Evolutionary conservation across 1,140 invertebrate genomes (phyloP).

Genomic region (Drosophila insularis): DNA sequence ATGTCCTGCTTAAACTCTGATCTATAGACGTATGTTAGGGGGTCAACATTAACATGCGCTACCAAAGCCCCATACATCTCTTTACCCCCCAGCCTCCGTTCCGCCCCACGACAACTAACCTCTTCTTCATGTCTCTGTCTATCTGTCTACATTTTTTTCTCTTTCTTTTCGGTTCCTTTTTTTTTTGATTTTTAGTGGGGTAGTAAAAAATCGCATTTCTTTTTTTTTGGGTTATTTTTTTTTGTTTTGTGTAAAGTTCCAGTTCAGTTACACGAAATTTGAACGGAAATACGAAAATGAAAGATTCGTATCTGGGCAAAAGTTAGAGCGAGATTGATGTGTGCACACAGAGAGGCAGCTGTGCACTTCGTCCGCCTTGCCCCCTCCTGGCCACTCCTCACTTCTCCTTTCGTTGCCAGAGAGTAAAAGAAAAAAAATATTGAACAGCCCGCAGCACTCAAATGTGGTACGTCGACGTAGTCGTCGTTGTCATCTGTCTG

Average conservation of each 20-base stretch:
- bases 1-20: not conserved
- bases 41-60: slow-evolving; percentile 55
- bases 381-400: not conserved
- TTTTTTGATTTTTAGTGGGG: slow-evolving; percentile 3
- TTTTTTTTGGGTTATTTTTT: slow-evolving; percentile 21
- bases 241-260: slow-evolving; percentile 55
- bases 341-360: slow-evolving; percentile 47
- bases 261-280: slow-evolving; percentile 75
- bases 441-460: slow-evolving; percentile 66
- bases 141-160: slow-evolving; percentile 16
- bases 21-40: slow-evolving; percentile 8
- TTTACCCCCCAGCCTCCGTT: not conserved
- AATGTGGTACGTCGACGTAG: slow-evolving; percentile 41
- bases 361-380: not conserved
- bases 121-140: slow-evolving; percentile 41
- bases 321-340: slow-evolving; percentile 74
- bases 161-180: slow-evolving; percentile 19
- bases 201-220: slow-evolving; percentile 31
- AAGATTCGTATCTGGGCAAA: slow-evolving; percentile 72
- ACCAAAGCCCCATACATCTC: slow-evolving; percentile 39
- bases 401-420: slow-evolving; percentile 23
- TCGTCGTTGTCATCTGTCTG: slow-evolving; percentile 22
- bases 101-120: not conserved
- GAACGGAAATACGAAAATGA: slow-evolving; percentile 77
- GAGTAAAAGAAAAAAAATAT: slow-evolving; percentile 50